phyloP scores from a whole-genome alignment of 2,888 invertebrate genomes.

The Orchestes rusci region DNA sequence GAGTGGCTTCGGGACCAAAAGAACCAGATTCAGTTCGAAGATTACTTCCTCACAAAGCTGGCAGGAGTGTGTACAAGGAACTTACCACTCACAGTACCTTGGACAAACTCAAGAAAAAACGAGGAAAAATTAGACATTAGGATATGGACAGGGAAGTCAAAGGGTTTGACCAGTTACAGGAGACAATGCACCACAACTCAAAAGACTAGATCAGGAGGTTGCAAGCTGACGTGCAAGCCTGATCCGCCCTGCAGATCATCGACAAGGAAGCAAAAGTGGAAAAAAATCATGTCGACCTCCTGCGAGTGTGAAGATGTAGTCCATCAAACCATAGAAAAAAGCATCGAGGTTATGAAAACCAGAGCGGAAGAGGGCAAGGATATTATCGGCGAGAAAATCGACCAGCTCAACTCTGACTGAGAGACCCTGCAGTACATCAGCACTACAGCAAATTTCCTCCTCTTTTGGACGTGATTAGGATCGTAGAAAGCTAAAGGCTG shows the following conservation, averaged over 20 bases:
- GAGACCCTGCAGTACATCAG: slow-evolving; percentile 70
- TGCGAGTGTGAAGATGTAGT: slow-evolving; percentile 68
- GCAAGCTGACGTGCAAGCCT: slow-evolving; percentile 75
- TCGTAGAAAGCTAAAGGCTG: too few species aligned
- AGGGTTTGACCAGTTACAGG: slow-evolving; percentile 64
- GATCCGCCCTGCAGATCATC: slow-evolving; percentile 75
- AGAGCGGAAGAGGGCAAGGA: slow-evolving; percentile 82
- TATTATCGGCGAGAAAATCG: slow-evolving; percentile 70
- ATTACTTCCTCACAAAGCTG: slow-evolving; percentile 70
- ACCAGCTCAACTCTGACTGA: slow-evolving; percentile 74
- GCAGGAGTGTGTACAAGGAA: slow-evolving; percentile 74
- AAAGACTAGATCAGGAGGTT: slow-evolving; percentile 79
- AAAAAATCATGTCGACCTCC: slow-evolving; percentile 59
- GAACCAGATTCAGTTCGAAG: slow-evolving; percentile 69
- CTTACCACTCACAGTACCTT: too few species aligned
- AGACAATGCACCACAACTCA: slow-evolving; percentile 71
- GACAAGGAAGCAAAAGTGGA: slow-evolving; percentile 66
- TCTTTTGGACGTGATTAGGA: too few species aligned
- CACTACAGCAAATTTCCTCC: too few species aligned
- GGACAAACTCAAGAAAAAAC: too few species aligned
- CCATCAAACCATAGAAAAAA: slow-evolving; percentile 64
- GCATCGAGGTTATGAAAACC: slow-evolving; percentile 65
- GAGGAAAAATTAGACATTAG: too few species aligned
- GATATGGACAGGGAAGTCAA: slow-evolving; percentile 65
- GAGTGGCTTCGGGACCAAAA: slow-evolving; percentile 89